Evolutionary conservation across 2,113 vertebrate genomes (phyloP).

Genomic region (Scatophagus argus): DNA sequence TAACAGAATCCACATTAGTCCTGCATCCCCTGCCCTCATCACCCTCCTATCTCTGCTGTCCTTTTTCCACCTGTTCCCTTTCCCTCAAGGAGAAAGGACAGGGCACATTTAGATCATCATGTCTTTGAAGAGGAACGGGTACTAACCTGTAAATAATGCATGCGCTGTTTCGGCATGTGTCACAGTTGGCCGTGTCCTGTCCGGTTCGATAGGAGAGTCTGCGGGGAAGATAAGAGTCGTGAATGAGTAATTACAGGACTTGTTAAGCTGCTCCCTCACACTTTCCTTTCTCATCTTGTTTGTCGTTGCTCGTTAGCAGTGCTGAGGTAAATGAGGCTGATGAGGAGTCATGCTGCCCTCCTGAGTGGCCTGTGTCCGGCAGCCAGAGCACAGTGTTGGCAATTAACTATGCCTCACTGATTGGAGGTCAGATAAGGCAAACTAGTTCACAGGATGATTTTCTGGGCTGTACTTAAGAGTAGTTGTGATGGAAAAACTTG

Average conservation of each 20-base stretch:
- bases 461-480: neutral
- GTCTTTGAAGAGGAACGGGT: slow-evolving; percentile 64
- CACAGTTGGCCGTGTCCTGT: slow-evolving; percentile 99
- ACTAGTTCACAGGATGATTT: slow-evolving; percentile 8
- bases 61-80: slow-evolving; percentile 15
- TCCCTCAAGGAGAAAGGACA: slow-evolving; percentile 51
- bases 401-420: slow-evolving; percentile 49
- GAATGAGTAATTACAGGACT: slow-evolving; percentile 79
- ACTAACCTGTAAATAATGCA: slow-evolving; percentile 99
- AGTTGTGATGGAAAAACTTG: slow-evolving; percentile 1
- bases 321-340: slow-evolving; percentile 53
- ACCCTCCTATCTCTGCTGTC: neutral
- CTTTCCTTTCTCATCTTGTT: slow-evolving; percentile 63
- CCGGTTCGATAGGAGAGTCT: slow-evolving; percentile 99
- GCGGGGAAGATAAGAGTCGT: slow-evolving; percentile 80
- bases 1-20: slow-evolving; percentile 51
- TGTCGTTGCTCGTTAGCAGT: slow-evolving; percentile 63
- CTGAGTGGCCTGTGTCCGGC: slow-evolving; percentile 49
- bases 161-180: slow-evolving; percentile 99
- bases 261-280: slow-evolving; percentile 60
- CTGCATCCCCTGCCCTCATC: neutral
- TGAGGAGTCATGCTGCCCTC: slow-evolving; percentile 53
- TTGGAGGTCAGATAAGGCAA: slow-evolving; percentile 42
- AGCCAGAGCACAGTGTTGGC: slow-evolving; percentile 23
- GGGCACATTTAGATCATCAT: slow-evolving; percentile 43